phyloP scores from a whole-genome alignment of 2,888 invertebrate genomes.

The Sarcophaga rosellei region DNA sequence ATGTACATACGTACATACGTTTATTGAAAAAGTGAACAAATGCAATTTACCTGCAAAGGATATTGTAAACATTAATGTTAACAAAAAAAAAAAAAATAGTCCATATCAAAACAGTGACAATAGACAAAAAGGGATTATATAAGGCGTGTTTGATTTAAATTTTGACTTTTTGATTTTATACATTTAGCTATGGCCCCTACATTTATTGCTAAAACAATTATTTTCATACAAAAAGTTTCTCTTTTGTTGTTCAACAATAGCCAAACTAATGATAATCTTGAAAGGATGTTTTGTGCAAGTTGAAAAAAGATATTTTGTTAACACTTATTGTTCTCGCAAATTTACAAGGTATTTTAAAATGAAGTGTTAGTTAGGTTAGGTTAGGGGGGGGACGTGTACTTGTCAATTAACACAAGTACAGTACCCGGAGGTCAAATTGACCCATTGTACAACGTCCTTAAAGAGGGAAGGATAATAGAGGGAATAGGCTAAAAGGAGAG shows the following conservation, averaged over 20 bases:
- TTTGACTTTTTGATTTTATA: slow-evolving; percentile 69
- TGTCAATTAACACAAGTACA: too few species aligned
- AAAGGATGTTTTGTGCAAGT: neutral
- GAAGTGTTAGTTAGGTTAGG: too few species aligned
- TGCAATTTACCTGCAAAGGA: slow-evolving; percentile 37
- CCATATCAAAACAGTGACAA: slow-evolving; percentile 80
- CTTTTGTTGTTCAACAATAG: slow-evolving; percentile 71
- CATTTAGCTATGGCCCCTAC: slow-evolving; percentile 56
- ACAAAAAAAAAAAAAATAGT: slow-evolving; percentile 69
- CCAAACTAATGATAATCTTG: slow-evolving; percentile 75
- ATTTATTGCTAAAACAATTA: slow-evolving; percentile 19
- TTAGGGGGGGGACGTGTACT: too few species aligned
- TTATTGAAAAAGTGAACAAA: slow-evolving; percentile 18
- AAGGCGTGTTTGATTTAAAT: slow-evolving; percentile 63
- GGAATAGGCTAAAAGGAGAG: too few species aligned
- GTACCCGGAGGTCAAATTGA: too few species aligned
- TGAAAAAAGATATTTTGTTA: slow-evolving; percentile 67
- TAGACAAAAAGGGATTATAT: slow-evolving; percentile 56
- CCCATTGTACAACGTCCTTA: too few species aligned
- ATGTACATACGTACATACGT: neutral
- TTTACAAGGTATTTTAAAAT: neutral
- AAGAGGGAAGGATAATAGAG: too few species aligned
- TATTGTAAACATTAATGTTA: slow-evolving; percentile 14
- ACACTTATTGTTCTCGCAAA: slow-evolving; percentile 60
- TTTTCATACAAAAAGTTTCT: neutral